Evolutionary conservation across 2,113 vertebrate genomes (phyloP).

Genomic region (crab-eating macaque (Macaca fascicularis)): T2T-MFA8v1.1 NC_088380.1:13037001-13037500

Average conservation of each 20-base stretch:
- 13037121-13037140: background rate
- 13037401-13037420: background rate
- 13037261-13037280: background rate
- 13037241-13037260: background rate
- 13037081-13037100: background rate
- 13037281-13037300: background rate
- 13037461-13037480: background rate
- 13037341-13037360: background rate
- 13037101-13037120: background rate
- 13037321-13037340: background rate
- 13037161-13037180: background rate
- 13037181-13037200: background rate
- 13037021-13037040: background rate
- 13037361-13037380: background rate
- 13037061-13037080: background rate
- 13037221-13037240: background rate
- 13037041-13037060: background rate
- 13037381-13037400: background rate
- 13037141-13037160: background rate
- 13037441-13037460: background rate
- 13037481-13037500: background rate
- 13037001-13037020: background rate
- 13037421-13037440: background rate
- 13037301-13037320: background rate
- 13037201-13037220: background rate